These are phyloP conservation scores for Drosophila trapezifrons DNA, from an alignment of 1,140 invertebrate species.

Conservation along the genomic window DNA sequence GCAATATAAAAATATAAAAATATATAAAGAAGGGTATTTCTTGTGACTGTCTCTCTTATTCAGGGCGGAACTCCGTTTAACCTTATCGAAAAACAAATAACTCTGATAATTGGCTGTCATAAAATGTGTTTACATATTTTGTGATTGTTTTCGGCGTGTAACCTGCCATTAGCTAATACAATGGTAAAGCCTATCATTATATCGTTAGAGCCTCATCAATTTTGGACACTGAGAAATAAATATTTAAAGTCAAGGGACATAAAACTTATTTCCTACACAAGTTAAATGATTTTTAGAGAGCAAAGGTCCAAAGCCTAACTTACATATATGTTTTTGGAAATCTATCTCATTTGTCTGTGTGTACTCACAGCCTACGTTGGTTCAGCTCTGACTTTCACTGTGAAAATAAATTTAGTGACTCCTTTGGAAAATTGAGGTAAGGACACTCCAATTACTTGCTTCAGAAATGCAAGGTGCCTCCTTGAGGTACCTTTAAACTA, in stretches of 20 bases:
- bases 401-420: not conserved
- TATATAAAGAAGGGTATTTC: not conserved
- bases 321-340: too few species aligned
- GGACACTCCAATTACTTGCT: not conserved
- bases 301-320: too few species aligned
- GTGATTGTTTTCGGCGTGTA: not conserved
- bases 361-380: not conserved
- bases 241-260: not conserved
- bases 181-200: slow-evolving; percentile 1
- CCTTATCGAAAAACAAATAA: not conserved
- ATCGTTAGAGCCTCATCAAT: not conserved
- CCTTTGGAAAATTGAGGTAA: not conserved
- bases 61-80: not conserved
- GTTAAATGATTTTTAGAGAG: not conserved
- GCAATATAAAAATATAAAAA: too few species aligned
- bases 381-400: not conserved
- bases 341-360: too few species aligned
- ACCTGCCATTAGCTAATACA: not conserved
- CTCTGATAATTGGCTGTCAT: slow-evolving; percentile 5
- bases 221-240: not conserved
- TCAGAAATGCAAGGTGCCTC: not conserved
- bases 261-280: not conserved
- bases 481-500: too few species aligned
- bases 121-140: not conserved
- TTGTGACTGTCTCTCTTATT: not conserved